phyloP scores from a whole-genome alignment of 2,113 vertebrate genomes.

The Symphodus melops region DNA sequence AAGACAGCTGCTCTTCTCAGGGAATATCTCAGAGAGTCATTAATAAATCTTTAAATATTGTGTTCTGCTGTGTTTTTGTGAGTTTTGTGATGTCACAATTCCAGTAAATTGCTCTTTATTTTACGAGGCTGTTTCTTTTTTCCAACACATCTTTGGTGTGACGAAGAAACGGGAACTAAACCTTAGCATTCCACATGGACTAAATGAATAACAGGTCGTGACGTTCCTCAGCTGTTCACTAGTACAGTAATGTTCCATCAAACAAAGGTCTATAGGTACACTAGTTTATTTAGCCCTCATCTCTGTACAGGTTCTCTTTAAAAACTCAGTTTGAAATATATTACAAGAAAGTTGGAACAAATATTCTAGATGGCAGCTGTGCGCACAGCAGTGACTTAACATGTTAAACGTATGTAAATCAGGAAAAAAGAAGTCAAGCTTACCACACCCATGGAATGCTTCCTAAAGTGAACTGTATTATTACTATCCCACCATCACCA shows the following conservation, averaged over 20 bases:
- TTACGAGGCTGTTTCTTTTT: background rate
- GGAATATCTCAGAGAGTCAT: constrained; percentile 16
- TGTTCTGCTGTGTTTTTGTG: constrained; percentile 6
- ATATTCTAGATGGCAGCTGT: background rate
- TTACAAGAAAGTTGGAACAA: too few species aligned
- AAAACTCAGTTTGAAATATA: too few species aligned
- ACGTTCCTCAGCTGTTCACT: background rate
- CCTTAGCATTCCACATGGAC: background rate
- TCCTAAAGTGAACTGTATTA: background rate
- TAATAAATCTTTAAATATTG: constrained; percentile 16
- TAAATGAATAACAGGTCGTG: background rate
- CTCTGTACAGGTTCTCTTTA: too few species aligned
- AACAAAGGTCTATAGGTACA: background rate
- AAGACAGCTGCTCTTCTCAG: constrained; percentile 37
- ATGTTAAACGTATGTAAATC: background rate
- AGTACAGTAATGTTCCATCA: too few species aligned
- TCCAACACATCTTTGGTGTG: background rate
- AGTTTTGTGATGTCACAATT: background rate
- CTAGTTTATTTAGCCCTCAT: background rate
- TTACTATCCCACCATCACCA: background rate
- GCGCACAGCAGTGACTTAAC: background rate
- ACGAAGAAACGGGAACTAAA: background rate
- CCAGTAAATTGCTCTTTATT: background rate
- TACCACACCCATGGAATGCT: too few species aligned
- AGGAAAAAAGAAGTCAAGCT: background rate